Percentiles rank a stretch among this genome's conserved stretches.
These are phyloP conservation scores for Carposina sasakii DNA, from an alignment of 1,140 invertebrate species.

Conservation along the genomic window DNA sequence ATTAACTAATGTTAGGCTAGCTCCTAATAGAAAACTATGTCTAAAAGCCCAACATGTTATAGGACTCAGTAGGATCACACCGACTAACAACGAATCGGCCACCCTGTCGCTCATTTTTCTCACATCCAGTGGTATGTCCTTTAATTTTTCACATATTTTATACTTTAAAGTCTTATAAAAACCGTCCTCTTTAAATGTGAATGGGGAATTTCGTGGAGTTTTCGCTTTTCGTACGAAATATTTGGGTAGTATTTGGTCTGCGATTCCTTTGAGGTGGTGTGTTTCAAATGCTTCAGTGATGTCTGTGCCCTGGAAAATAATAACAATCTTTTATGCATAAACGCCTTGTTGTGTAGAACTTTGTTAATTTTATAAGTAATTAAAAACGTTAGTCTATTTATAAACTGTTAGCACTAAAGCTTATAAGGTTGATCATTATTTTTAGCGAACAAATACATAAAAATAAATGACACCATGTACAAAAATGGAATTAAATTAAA, in stretches of 20 bases:
- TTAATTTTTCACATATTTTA: slow-evolving; percentile 72
- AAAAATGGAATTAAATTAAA: too few species aligned
- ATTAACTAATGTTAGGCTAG: slow-evolving; percentile 28
- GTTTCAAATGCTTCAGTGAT: slow-evolving; percentile 84
- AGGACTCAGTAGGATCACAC: slow-evolving; percentile 57
- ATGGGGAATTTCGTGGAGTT: slow-evolving; percentile 74
- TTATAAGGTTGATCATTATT: too few species aligned
- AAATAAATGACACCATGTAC: too few species aligned
- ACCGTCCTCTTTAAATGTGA: slow-evolving; percentile 79
- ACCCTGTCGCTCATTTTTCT: slow-evolving; percentile 66
- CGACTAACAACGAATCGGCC: slow-evolving; percentile 70
- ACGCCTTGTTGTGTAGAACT: too few species aligned
- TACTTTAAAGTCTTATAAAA: slow-evolving; percentile 81
- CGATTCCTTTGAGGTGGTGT: slow-evolving; percentile 75
- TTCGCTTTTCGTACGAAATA: slow-evolving; percentile 75
- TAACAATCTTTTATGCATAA: too few species aligned
- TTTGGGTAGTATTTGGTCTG: slow-evolving; percentile 75
- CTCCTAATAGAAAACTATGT: slow-evolving; percentile 38
- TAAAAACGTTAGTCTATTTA: too few species aligned
- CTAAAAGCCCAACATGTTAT: slow-evolving; percentile 68
- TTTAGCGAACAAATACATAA: too few species aligned
- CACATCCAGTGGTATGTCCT: slow-evolving; percentile 42
- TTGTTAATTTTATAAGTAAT: too few species aligned
- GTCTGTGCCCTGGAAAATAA: slow-evolving; percentile 76
- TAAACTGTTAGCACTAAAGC: too few species aligned